phyloP scores from a whole-genome alignment of 2,113 vertebrate species.

The Columba livia region DNA sequence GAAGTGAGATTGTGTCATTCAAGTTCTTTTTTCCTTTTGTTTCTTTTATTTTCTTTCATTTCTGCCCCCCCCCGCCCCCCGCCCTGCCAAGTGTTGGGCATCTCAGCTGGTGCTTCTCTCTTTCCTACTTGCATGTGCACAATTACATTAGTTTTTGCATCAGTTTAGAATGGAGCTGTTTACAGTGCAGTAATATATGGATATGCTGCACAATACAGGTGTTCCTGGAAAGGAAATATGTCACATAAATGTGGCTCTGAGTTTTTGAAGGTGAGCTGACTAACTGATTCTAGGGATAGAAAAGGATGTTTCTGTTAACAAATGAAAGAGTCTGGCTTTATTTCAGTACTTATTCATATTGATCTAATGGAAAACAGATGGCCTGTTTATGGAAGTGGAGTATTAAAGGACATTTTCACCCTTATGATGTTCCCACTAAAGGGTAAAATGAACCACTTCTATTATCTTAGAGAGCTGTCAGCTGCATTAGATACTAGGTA shows the following conservation, averaged over 20 bases:
- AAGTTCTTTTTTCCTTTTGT: background rate
- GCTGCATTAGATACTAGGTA: conserved; percentile 63
- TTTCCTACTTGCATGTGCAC: background rate
- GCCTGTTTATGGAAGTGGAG: conserved; percentile 59
- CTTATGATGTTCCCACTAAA: conserved; percentile 71
- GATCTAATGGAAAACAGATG: conserved; percentile 80
- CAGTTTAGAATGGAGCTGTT: background rate
- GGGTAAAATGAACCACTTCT: conserved; percentile 72
- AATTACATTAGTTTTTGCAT: background rate
- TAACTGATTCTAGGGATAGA: background rate
- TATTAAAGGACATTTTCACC: conserved; percentile 75
- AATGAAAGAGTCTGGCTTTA: background rate
- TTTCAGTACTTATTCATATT: conserved; percentile 44
- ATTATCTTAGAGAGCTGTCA: conserved; percentile 58
- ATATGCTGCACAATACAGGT: background rate
- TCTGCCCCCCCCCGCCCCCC: no score
- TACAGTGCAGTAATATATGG: background rate
- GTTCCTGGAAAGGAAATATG: background rate
- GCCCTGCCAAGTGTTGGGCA: background rate
- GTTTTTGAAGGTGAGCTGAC: background rate
- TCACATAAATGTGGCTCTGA: background rate
- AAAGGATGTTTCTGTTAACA: conserved; percentile 7
- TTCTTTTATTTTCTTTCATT: no score
- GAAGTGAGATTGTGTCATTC: fast-evolving
- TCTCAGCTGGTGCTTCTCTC: background rate